Evolutionary conservation across 2,113 vertebrate species (phyloP).

Genomic region (Dendropsophus ebraccatus): DNA sequence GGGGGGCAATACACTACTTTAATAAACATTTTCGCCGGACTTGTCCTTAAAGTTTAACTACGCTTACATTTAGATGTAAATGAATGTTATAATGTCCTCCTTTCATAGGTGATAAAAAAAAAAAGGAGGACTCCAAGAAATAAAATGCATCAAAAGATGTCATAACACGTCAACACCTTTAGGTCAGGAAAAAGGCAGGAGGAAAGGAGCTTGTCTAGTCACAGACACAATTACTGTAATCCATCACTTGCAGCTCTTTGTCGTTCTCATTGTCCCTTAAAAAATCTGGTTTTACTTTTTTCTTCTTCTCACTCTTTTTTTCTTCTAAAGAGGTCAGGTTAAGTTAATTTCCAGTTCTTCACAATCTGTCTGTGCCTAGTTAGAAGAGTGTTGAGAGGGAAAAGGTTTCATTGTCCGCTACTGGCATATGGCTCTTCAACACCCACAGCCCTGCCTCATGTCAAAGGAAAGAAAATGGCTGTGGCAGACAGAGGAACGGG

Average conservation of each 20-base stretch:
- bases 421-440: slow-evolving; percentile 80
- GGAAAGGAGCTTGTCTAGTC: slow-evolving; percentile 9
- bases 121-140: slow-evolving; percentile 35
- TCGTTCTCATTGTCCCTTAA: slow-evolving; percentile 23
- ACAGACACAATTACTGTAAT: slow-evolving; percentile 39
- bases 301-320: slow-evolving; percentile 50
- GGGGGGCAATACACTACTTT: too few relatives aligned
- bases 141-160: slow-evolving; percentile 31
- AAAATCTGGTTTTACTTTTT: slow-evolving; percentile 30
- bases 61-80: too few relatives aligned
- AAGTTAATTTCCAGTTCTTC: slow-evolving; percentile 78
- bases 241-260: slow-evolving; percentile 35
- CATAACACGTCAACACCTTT: slow-evolving; percentile 43
- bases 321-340: slow-evolving; percentile 59
- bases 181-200: slow-evolving; percentile 8
- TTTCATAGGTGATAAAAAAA: slow-evolving; percentile 17
- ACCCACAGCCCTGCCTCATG: slow-evolving; percentile 82
- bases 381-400: slow-evolving; percentile 81
- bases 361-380: slow-evolving; percentile 77
- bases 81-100: too few relatives aligned
- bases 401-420: slow-evolving; percentile 78
- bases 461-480: slow-evolving; percentile 77
- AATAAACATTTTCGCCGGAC: too few relatives aligned
- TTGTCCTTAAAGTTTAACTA: too few relatives aligned
- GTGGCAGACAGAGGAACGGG: slow-evolving; percentile 74